These are phyloP conservation scores for Chrysodeixis includens DNA, from an alignment of 2,888 invertebrate genomes.

Conservation along the genomic window DNA sequence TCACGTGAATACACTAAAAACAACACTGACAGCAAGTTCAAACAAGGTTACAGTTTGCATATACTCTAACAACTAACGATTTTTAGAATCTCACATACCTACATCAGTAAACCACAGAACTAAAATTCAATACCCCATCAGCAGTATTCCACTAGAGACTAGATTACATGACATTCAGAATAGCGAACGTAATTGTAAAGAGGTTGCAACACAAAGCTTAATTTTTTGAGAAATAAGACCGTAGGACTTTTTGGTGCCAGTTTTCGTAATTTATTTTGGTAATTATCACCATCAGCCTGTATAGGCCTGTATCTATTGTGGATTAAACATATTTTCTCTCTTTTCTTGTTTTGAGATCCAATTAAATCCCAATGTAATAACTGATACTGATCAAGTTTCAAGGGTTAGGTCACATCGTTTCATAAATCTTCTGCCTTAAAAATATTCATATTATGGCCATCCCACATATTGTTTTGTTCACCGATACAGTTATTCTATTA, in stretches of 20 bases:
- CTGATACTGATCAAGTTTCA: too few species aligned
- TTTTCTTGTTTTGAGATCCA: too few species aligned
- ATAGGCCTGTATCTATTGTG: too few species aligned
- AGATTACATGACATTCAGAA: too few species aligned
- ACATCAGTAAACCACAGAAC: neutral
- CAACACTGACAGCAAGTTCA: neutral
- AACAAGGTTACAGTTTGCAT: neutral
- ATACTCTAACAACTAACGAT: neutral
- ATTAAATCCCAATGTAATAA: too few species aligned
- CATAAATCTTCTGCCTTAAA: too few species aligned
- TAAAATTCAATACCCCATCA: neutral
- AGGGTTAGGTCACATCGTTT: too few species aligned
- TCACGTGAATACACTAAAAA: neutral
- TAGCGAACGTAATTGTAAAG: neutral
- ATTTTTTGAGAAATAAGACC: neutral
- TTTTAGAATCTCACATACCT: neutral
- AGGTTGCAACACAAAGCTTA: neutral
- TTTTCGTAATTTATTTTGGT: neutral
- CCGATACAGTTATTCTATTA: neutral
- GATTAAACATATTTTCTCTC: too few species aligned
- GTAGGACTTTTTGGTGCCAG: neutral
- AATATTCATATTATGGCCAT: too few species aligned
- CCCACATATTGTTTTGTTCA: neutral
- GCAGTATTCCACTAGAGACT: too few species aligned
- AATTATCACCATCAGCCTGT: too few species aligned